Evolutionary conservation across 2,113 vertebrate genomes (phyloP).

Genomic region (Poicephalus meyeri): DNA sequence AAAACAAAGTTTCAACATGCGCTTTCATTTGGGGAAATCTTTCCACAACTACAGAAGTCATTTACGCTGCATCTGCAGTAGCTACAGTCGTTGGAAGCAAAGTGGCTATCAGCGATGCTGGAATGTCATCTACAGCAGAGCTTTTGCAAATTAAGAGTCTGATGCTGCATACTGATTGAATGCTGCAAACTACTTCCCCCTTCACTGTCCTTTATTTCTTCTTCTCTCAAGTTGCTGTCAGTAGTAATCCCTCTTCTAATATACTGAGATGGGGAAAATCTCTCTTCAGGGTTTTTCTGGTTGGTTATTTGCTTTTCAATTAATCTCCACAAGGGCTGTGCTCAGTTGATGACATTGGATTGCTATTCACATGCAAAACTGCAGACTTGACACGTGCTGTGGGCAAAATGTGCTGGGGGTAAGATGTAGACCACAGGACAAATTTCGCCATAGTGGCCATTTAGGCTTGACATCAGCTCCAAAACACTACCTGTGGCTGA

Average conservation of each 20-base stretch:
- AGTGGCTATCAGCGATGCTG: conserved; percentile 35
- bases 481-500: background rate
- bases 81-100: conserved; percentile 50
- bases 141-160: conserved; percentile 53
- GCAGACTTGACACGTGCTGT: background rate
- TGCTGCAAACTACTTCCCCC: conserved; percentile 35
- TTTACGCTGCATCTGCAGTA: conserved; percentile 26
- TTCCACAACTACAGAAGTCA: background rate
- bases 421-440: background rate
- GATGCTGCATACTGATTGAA: conserved; percentile 63
- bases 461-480: background rate
- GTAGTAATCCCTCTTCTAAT: conserved; percentile 67
- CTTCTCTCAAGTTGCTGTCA: conserved; percentile 62
- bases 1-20: conserved; percentile 1
- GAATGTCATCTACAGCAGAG: conserved; percentile 29
- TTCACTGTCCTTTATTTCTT: conserved; percentile 50
- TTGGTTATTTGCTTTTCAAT: conserved; percentile 61
- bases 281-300: conserved; percentile 62
- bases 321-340: conserved; percentile 27
- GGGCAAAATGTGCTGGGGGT: background rate
- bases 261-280: conserved; percentile 63
- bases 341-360: background rate
- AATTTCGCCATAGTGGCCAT: background rate
- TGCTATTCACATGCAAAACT: background rate
- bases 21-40: background rate